These are phyloP conservation scores for Plectus sambesii DNA, from an alignment of 1,140 invertebrate genomes.

Conservation along the genomic window DNA sequence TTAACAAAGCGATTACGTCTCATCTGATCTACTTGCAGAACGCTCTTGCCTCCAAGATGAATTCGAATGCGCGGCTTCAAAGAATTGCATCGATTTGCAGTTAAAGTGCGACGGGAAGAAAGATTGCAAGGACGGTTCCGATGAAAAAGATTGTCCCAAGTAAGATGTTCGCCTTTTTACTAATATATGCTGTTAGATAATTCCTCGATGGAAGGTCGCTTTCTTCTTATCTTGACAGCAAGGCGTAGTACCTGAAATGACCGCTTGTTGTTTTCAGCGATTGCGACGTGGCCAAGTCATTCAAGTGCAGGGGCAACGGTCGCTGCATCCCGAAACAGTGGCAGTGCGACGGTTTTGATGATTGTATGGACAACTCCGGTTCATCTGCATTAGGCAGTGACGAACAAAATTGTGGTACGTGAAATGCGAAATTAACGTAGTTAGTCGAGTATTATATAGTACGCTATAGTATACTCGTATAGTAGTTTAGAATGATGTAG, in stretches of 20 bases:
- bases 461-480: slow-evolving; percentile 4
- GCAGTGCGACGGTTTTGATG: no score
- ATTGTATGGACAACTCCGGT: neutral
- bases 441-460: slow-evolving; percentile 5
- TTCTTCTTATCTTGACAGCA: no score
- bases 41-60: slow-evolving; percentile 11
- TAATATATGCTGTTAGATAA: neutral
- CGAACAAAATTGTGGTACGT: no score
- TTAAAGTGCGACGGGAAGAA: slow-evolving; percentile 79
- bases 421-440: slow-evolving; percentile 45
- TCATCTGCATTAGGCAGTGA: no score
- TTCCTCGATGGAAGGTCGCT: slow-evolving; percentile 10
- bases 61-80: slow-evolving; percentile 11
- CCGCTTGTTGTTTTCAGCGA: no score
- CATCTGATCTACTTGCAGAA: slow-evolving; percentile 7
- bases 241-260: slow-evolving; percentile 12
- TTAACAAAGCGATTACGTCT: slow-evolving; percentile 3
- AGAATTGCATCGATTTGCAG: slow-evolving; percentile 14
- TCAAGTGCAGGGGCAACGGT: slow-evolving; percentile 13
- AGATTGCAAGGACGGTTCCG: slow-evolving; percentile 75
- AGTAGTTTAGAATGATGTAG: no score
- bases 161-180: slow-evolving; percentile 3
- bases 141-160: slow-evolving; percentile 54
- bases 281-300: no score
- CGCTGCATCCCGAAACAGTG: no score